Percentiles rank a stretch among this genome's conserved stretches.
Conservation (phyloP, 2,888 invertebrate species). For the Coleophora flavipennella region DNA sequence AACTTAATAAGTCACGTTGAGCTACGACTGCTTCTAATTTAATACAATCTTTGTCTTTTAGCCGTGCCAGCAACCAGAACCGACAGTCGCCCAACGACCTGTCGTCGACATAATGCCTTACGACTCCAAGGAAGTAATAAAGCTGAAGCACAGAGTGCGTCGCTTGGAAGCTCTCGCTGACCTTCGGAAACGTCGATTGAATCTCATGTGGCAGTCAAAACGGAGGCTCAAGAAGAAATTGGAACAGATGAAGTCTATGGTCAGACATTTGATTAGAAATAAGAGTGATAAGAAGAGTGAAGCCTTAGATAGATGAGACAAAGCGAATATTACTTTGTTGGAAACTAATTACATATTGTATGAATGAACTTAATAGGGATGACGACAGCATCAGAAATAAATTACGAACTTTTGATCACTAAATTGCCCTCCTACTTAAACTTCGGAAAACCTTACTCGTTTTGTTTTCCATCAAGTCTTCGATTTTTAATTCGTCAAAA, state of each 20-base stretch:
- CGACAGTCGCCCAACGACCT: slow-evolving; percentile 34
- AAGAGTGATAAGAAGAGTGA: slow-evolving; percentile 17
- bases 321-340: too few relatives aligned
- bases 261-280: slow-evolving; percentile 42
- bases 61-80: slow-evolving; percentile 40
- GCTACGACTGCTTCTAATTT: background rate
- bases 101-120: slow-evolving; percentile 32
- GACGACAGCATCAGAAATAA: too few relatives aligned
- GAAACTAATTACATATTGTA: too few relatives aligned
- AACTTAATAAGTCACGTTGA: too few relatives aligned
- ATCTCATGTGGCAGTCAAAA: slow-evolving; percentile 42
- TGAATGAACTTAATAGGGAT: too few relatives aligned
- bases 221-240: slow-evolving; percentile 35
- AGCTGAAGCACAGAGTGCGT: slow-evolving; percentile 42
- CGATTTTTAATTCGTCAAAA: too few relatives aligned
- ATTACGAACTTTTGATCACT: too few relatives aligned
- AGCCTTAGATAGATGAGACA: slow-evolving; percentile 6
- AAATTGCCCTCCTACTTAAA: too few relatives aligned
- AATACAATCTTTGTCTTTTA: slow-evolving; percentile 18
- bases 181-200: slow-evolving; percentile 37
- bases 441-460: too few relatives aligned
- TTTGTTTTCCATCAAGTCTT: too few relatives aligned
- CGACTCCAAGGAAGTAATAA: slow-evolving; percentile 42
- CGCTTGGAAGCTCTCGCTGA: slow-evolving; percentile 44
- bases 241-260: slow-evolving; percentile 34